A percentile compares a stretch with the other conserved stretches of the same genome.
Conservation (phyloP, 2,888 invertebrate genomes). For the Oasisia sp. region DNA sequence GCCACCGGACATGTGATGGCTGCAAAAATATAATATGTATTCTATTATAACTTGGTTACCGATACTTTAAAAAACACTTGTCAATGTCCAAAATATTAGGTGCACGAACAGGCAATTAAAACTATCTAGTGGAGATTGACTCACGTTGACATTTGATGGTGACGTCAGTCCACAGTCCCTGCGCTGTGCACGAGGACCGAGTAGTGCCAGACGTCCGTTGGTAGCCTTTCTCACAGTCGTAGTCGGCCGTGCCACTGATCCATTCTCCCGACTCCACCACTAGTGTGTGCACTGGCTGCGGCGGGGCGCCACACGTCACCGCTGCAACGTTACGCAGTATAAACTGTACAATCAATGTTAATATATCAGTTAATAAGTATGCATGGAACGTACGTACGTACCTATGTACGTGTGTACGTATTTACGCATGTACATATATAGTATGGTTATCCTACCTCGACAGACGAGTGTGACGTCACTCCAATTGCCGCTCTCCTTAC, state of each 20-base stretch:
- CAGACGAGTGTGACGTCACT: not conserved
- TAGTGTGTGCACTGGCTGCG: not conserved
- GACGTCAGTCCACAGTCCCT: not conserved
- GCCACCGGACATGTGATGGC: not conserved
- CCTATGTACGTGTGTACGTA: not conserved
- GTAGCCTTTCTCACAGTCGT: conserved; percentile 2
- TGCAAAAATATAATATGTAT: not conserved
- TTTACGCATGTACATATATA: too few relatives aligned
- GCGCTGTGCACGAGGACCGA: not conserved
- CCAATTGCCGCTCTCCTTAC: not conserved
- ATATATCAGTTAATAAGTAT: too few relatives aligned
- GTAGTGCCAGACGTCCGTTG: not conserved
- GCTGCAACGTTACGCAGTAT: not conserved
- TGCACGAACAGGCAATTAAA: too few relatives aligned
- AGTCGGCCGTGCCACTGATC: not conserved
- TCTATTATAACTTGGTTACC: too few relatives aligned
- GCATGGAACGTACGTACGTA: too few relatives aligned
- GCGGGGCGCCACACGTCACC: not conserved
- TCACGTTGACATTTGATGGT: not conserved
- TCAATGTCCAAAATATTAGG: too few relatives aligned
- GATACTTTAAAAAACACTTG: too few relatives aligned
- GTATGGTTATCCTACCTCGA: not conserved
- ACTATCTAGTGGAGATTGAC: too few relatives aligned
- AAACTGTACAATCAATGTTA: too few relatives aligned
- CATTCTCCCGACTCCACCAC: not conserved